phyloP scores from a whole-genome alignment of 2,797 vertebrate genomes.

The Falco biarmicus region DNA sequence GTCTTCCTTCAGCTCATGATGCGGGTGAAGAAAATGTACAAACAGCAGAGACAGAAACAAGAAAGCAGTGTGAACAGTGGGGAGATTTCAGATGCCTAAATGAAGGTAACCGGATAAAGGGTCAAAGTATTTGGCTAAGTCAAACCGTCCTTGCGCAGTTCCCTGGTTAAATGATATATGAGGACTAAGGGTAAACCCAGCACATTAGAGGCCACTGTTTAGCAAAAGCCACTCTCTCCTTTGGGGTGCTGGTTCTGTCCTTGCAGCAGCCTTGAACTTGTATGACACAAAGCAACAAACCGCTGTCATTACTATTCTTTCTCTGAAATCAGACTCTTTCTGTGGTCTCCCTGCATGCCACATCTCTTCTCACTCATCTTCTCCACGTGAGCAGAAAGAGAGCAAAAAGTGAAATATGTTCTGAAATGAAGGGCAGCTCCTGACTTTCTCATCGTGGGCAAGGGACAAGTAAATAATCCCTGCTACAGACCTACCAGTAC shows the following conservation, averaged over 20 bases:
- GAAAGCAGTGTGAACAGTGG: not conserved
- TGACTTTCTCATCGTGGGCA: not conserved
- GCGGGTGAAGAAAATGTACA: not conserved
- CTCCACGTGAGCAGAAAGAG: not conserved
- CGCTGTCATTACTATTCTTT: rapidly evolving
- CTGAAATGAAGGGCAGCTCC: not conserved
- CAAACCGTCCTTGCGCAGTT: not conserved
- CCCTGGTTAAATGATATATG: not conserved
- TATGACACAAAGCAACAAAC: not conserved
- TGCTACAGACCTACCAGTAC: not conserved
- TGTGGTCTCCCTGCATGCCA: not conserved
- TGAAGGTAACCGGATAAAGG: not conserved
- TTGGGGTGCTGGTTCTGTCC: not conserved
- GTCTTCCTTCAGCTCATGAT: not conserved
- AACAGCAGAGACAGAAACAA: not conserved
- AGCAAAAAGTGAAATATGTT: not conserved
- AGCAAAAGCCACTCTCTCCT: not conserved
- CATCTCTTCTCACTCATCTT: not conserved
- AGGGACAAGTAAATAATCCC: not conserved
- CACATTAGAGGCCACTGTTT: not conserved
- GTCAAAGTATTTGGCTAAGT: not conserved
- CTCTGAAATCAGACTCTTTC: not conserved
- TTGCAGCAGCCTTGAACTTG: not conserved
- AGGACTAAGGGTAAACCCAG: not conserved
- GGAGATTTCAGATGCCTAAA: not conserved